Conservation (phyloP, 2,797 vertebrate species). For the Chiroxiphia lanceolata region DNA sequence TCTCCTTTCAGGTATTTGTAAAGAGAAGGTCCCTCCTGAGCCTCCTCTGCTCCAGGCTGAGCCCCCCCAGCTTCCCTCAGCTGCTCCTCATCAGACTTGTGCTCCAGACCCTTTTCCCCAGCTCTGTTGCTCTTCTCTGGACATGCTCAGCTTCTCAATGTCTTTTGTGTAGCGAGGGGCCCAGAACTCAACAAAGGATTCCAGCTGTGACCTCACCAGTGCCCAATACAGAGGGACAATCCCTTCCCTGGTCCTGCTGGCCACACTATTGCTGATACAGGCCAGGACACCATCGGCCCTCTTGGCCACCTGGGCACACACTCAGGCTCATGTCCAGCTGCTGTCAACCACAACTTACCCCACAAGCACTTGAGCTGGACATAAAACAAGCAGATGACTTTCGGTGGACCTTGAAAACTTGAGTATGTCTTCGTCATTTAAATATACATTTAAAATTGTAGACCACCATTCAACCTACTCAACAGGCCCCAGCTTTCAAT, state of each 20-base stretch:
- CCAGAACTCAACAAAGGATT: background rate
- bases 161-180: background rate
- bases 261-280: background rate
- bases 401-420: background rate
- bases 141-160: background rate
- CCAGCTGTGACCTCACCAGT: background rate
- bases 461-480: rapidly evolving
- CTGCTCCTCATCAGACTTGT: background rate
- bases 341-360: background rate
- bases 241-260: background rate
- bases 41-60: background rate
- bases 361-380: background rate
- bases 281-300: background rate
- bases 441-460: background rate
- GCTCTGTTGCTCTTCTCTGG: background rate
- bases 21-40: background rate
- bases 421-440: background rate
- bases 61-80: background rate
- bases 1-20: background rate
- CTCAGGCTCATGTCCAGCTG: background rate
- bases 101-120: background rate
- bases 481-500: background rate
- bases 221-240: background rate
- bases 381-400: background rate
- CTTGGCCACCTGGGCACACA: background rate